Base-by-base conservation (phyloP, 2,888 invertebrate species). In the Omphaloscelis lunosa region DNA sequence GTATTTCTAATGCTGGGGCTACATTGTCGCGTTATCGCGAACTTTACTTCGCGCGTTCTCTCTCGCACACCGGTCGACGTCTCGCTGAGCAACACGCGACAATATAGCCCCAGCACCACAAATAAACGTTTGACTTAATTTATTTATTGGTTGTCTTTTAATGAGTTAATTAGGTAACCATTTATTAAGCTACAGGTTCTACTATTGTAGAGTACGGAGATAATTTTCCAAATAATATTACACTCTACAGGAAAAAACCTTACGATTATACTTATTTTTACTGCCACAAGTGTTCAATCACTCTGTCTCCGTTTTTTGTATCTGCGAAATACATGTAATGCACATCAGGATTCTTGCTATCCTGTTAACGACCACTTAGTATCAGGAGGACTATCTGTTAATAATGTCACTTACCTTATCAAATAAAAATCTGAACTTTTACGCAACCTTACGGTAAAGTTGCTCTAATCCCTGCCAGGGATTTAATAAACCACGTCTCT, bases 381-480 rank as follows among this genome's bases (percentile, higher is more conserved):
- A 17, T 11, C 2, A 9, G 2, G 4, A 11, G 1, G 9, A 23
- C 17, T 5, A 58, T n/a, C n/a, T n/a, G 11, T n/a, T 20, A 59
- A 51, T 29, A 58, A 39, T 20, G 17, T 20, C 39, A 48, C n/a
- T n/a, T 27, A 68, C 2, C 12, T 29, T 29, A 68, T 39, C 27
- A 45, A 79, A 78, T 53, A 27, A 72, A 72, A 80, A 34, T 3
- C 20, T 56, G 45, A 39, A 53, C 72, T 72, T 69, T 27, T 15
- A 71, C 41, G 8, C 34, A 34, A 61, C 41, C 48, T 58, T 1
- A 79, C 23, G 29, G 34, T 27, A 29, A 53, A 73, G 0, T 66
- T 61, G 9, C 27, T 39, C 20, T 66, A 58, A 66, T 73, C 20
- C 39, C 45, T 39, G 27, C 2, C 34, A n/a, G 39, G 15, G 23